These are phyloP conservation scores for Chrysodeixis includens DNA, from an alignment of 2,888 invertebrate genomes.

Conservation along the genomic window DNA sequence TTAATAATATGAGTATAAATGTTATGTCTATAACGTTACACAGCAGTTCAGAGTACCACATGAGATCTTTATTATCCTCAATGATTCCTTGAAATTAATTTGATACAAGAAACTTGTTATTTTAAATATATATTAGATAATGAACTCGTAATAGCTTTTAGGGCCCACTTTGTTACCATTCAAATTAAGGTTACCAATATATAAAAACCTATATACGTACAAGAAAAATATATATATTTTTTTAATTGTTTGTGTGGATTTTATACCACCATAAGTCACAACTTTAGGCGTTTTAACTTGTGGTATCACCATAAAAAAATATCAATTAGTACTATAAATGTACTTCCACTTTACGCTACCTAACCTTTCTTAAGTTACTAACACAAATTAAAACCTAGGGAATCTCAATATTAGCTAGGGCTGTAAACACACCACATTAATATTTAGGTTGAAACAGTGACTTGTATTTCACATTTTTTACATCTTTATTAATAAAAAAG, in stretches of 20 bases:
- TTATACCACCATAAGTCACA: too few relatives aligned
- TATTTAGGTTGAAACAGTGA: neutral
- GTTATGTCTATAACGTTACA: slow-evolving; percentile 29
- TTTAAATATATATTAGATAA: slow-evolving; percentile 17
- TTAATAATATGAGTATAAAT: slow-evolving; percentile 33
- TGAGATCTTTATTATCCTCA: slow-evolving; percentile 40
- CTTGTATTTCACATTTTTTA: neutral
- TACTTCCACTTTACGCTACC: neutral
- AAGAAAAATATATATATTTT: neutral
- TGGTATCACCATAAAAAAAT: neutral
- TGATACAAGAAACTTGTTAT: slow-evolving; percentile 20
- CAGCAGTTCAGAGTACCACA: slow-evolving; percentile 26
- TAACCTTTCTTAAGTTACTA: neutral
- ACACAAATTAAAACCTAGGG: neutral
- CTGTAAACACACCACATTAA: neutral
- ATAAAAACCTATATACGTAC: neutral
- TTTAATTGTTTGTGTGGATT: too few relatives aligned
- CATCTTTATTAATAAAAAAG: neutral
- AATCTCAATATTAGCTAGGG: neutral
- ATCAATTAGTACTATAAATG: neutral
- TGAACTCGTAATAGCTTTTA: slow-evolving; percentile 8
- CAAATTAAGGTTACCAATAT: neutral
- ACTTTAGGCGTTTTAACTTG: too few relatives aligned
- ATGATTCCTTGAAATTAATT: slow-evolving; percentile 14
- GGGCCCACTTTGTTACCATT: neutral